Evolutionary conservation across 1,140 invertebrate genomes (phyloP), one percentile per base, ranked within the genome.

Genomic region (Achatina immaculata): DNA sequence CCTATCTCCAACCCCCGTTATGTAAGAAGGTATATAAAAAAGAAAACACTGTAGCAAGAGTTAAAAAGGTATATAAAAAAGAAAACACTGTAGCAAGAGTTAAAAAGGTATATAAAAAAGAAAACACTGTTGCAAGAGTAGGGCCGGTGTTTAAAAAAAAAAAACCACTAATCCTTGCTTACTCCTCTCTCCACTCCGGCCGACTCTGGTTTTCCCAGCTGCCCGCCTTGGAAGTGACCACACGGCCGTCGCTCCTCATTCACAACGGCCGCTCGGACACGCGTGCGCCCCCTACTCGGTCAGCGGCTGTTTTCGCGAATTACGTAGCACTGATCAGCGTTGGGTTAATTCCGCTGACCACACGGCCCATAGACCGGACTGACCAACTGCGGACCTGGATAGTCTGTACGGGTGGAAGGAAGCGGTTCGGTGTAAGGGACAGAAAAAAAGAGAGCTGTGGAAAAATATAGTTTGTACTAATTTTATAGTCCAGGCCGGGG

Each of bases 261-360:
- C 58, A 31, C 58, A 62, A n/a, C 58, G 28, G 28, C 58, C 58
- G 31, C 58, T 62, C 58, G 28, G 58, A 62, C 58, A 62, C 28
- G 58, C 58, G 9, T 28, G 58, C 58, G 11, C n/a, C n/a, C n/a
- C 16, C n/a, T n/a, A n/a, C n/a, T 62, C n/a, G 58, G 6, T 9
- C 9, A 62, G 58, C 58, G 19, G 28, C 58, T 62, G 58, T 62
- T 62, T 62, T 62, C 28, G 31, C 58, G n/a, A 14, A 28, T 62
- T 62, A 62, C 58, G 58, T 62, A 28, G 58, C 28, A 62, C 19
- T 62, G 48, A 55, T 21, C 48, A 55, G 7, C 7, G 48, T 24
- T 55, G 16, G 58, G 58, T 62, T n/a, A 62, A 62, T 28, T 62
- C n/a, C 21, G 28, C 58, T 62, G 58, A 62, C 58, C 58, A 62